A percentile compares a stretch with the other conserved stretches of the same genome.
Conservation (phyloP, 2,113 vertebrate species). For the Cettia cetti region DNA sequence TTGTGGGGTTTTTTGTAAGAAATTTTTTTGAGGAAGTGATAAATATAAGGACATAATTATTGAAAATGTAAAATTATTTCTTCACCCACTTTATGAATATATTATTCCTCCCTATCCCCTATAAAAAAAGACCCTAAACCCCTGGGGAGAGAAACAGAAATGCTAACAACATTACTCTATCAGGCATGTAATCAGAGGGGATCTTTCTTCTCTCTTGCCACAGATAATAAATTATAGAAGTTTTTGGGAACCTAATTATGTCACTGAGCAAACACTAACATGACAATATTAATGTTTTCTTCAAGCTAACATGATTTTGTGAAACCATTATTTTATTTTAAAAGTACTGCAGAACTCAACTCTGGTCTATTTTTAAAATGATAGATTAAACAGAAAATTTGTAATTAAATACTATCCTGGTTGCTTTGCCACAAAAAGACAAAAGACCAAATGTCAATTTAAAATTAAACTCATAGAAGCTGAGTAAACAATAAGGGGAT, state of each 20-base stretch:
- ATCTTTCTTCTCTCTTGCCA: neutral
- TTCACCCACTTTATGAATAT: neutral
- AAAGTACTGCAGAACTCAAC: neutral
- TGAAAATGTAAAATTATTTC: neutral
- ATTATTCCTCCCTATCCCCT: neutral
- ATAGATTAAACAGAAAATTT: neutral
- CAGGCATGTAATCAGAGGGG: neutral
- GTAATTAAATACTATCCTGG: conserved; percentile 12
- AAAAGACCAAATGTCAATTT: conserved; percentile 16
- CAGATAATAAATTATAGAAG: neutral
- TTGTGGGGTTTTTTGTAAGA: neutral
- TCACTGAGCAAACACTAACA: neutral
- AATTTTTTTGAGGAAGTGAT: neutral
- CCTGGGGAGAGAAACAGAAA: neutral
- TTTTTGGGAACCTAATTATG: conserved; percentile 28
- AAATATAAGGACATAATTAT: neutral
- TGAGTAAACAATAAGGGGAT: neutral
- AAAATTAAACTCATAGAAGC: conserved; percentile 17
- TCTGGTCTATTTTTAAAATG: conserved; percentile 14
- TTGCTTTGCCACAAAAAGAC: neutral
- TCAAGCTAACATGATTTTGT: neutral
- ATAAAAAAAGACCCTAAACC: neutral
- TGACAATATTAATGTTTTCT: neutral
- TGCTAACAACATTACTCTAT: neutral
- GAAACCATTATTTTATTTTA: neutral